Evolutionary conservation across 35 echinoderm and acorn worm species (phyloP), one percentile per base, ranked within the genome.

Genomic region (Diadema setosum): DNA sequence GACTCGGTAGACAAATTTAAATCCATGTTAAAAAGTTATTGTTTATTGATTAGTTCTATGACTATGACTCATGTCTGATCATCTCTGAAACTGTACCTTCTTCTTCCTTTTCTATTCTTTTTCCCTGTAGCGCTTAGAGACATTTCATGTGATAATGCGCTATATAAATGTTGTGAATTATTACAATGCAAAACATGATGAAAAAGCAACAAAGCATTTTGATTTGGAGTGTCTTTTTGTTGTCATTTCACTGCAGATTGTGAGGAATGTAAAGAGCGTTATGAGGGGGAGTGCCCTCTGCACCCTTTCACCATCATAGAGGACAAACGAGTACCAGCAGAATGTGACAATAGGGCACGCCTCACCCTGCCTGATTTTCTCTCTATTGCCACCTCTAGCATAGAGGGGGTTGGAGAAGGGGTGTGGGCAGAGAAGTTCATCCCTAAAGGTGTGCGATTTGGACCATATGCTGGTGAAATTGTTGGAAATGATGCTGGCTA

Each of bases 401-500:
- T 99, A 48, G 49, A 75, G 40, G 90, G 90, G 31, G 92, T 89
- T 63, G 96, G 96, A 18, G 70, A 86, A 70, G 96, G 96, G 36
- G 93, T 99, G 37, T 94, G 89, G 82, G 86, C 92, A 37, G 90
- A 94, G 30, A 92, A 89, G 21, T 29, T 12, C 45, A 92, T 95
- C 60, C 73, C 70, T n/a, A 99, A 99, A 81, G 93, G 96, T 58
- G 96, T 99, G 15, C 41, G 93, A 42, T 99, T 99, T 90, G 96
- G 96, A 21, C 96, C 92, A 4, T 99, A 99, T 80, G 86, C 42
- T 58, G 96, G 96, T 27, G 93, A 99, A 52, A 80, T 99, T 55
- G 96, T 99, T 1, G 58, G 75, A 33, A 86, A 83, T 58, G 49
- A 87, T 23, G 89, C 52, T 9, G 96, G 92, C 15, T 74, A 85